These are phyloP conservation scores for Galemys pyrenaicus DNA, from an alignment of 2,113 vertebrate species.

Conservation along the genomic window DNA sequence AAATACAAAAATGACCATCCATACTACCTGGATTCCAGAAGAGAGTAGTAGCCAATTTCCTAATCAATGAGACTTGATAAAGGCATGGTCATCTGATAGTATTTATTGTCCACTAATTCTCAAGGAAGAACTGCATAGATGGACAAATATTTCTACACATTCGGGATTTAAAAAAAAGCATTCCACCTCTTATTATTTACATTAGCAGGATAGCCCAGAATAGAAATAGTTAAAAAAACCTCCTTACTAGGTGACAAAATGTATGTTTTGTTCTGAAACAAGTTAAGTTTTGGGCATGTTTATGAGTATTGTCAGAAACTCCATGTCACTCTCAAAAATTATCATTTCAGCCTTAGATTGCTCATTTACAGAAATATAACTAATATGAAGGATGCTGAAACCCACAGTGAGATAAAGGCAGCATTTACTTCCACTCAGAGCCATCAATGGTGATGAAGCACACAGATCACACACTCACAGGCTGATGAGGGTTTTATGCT, in stretches of 20 bases:
- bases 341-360: slow-evolving; percentile 36
- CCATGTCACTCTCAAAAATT: slow-evolving; percentile 45
- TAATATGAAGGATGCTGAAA: slow-evolving; percentile 34
- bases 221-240: slow-evolving; percentile 62
- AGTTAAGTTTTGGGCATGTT: slow-evolving; percentile 64
- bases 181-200: neutral
- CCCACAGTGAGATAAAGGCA: neutral
- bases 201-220: neutral
- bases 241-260: slow-evolving; percentile 55
- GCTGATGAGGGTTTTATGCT: neutral
- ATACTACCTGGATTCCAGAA: neutral
- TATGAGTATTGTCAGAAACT: slow-evolving; percentile 45
- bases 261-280: slow-evolving; percentile 53
- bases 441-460: neutral
- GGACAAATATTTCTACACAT: neutral
- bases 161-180: neutral
- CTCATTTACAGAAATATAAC: slow-evolving; percentile 39
- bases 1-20: neutral
- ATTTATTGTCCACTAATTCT: neutral
- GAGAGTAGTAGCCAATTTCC: neutral
- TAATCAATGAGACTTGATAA: neutral
- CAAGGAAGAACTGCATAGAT: neutral
- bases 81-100: neutral
- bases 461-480: neutral
- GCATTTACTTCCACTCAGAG: neutral